Evolutionary conservation across 92 coral and sea anemone genomes (phyloP), one percentile per base, ranked within the genome.

Genomic region (Palythoa grandiflora): DNA sequence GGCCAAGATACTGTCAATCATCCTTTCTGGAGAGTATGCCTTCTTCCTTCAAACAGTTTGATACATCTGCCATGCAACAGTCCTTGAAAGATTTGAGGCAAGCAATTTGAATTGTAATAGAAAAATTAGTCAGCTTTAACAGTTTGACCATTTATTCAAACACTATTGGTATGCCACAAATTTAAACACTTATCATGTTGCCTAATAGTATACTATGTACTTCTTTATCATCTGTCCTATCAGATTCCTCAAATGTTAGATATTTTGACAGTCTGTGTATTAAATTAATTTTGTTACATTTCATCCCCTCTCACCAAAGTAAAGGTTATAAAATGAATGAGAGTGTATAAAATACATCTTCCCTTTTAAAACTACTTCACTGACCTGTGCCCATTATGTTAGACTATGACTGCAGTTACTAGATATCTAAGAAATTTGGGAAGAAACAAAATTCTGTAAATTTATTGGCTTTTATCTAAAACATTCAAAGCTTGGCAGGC

Each of bases 21-120:
- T 83, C 92, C 9, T 92, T 77, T 87, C 55, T 92, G 72, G 92
- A 86, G 79, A 70, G 89, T 65, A 66, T 77, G 38, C 92, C 94
- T 59, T 59, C 19, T 54, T 61, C 61, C 8, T 89, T 72, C 91
- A 89, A 65, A 84, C 68, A 87, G 57, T 36, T 92, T 21, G 80
- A 92, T 66, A 87, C 88, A 37, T 21, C 48, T 13, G 72, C 55
- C 19, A 74, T 92, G 71, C 79, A 84, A 73, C 72, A 92, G 84
- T 92, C 91, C 9, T 66, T 83, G 68, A 89, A 92, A 39, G 94
- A 92, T 38, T 80, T 89, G 48, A 89, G 94, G 93, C 54, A 84
- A 89, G 88, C 13, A 74, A 38, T 36, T 38, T 71, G 75, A 71
- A 71, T 59, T 59, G 17, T 59, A 59, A 59, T 59, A 57, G 57